Percentiles rank a stretch among this genome's conserved stretches.
phyloP scores from a whole-genome alignment of 2,113 vertebrate genomes.

The Charina bottae region DNA sequence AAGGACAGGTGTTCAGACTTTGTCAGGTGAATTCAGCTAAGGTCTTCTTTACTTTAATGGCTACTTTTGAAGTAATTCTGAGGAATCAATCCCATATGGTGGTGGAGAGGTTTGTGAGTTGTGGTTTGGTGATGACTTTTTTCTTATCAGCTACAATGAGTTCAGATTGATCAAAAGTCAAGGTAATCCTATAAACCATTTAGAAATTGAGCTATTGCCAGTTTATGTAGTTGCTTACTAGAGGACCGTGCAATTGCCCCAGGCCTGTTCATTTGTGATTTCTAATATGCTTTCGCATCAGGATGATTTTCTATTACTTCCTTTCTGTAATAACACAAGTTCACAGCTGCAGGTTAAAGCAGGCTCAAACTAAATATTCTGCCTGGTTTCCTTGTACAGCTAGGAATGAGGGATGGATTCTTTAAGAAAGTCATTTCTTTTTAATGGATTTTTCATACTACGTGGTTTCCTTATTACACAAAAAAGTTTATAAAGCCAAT shows the following conservation, averaged over 20 bases:
- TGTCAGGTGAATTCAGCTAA: neutral
- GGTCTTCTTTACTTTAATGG: neutral
- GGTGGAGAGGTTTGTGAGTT: constrained; percentile 5
- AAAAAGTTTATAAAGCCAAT: constrained; percentile 33
- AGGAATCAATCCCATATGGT: neutral
- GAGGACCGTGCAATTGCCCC: constrained; percentile 40
- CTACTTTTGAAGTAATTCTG: neutral
- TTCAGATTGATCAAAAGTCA: constrained; percentile 33
- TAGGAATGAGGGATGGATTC: constrained; percentile 4
- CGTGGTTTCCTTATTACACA: constrained; percentile 40
- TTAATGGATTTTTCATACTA: constrained; percentile 52
- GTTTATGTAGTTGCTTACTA: constrained; percentile 9
- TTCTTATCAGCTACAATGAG: constrained; percentile 10
- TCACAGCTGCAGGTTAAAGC: constrained; percentile 57
- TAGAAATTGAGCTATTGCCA: constrained; percentile 39
- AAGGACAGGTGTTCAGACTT: neutral
- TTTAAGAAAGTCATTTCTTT: constrained; percentile 54
- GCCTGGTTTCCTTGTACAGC: constrained; percentile 15
- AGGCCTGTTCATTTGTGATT: constrained; percentile 51
- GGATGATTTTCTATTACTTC: constrained; percentile 62
- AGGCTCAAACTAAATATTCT: constrained; percentile 48
- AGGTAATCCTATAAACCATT: constrained; percentile 18
- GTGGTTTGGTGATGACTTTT: constrained; percentile 36
- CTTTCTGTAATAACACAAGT: constrained; percentile 57
- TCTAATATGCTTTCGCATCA: constrained; percentile 61